Conservation (phyloP, 1,140 invertebrate genomes). For the Drosophila oshimai region DNA sequence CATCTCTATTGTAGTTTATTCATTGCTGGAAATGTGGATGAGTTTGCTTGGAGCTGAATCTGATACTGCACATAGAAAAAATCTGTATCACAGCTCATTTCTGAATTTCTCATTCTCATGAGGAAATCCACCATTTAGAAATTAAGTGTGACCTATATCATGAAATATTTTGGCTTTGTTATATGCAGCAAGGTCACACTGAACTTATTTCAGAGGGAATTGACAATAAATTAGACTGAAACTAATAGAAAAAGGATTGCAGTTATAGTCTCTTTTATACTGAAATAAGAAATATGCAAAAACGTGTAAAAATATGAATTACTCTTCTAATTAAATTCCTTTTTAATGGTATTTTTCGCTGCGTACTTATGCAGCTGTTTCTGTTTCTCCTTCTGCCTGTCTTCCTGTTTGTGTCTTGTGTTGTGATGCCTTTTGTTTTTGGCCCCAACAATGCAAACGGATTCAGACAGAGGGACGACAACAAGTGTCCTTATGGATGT, state of each 20-base stretch:
- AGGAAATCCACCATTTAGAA: neutral
- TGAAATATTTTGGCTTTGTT: neutral
- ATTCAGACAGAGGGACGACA: conserved; percentile 31
- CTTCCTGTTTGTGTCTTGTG: conserved; percentile 63
- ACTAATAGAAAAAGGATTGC: too few species aligned
- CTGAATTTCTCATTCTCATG: too few species aligned
- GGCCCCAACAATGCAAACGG: conserved; percentile 49
- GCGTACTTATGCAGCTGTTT: conserved; percentile 2
- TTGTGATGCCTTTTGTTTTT: conserved; percentile 72
- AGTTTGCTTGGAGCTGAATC: conserved; percentile 13
- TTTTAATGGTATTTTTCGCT: neutral
- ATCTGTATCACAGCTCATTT: too few species aligned
- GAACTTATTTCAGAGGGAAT: too few species aligned
- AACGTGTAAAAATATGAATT: neutral
- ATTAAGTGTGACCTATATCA: neutral
- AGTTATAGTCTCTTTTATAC: too few species aligned
- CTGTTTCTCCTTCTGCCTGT: conserved; percentile 35
- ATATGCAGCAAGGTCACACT: neutral
- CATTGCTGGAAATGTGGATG: conserved; percentile 4
- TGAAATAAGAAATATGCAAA: neutral
- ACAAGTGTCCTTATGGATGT: conserved; percentile 43
- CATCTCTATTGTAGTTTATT: conserved; percentile 23
- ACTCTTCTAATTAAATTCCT: neutral
- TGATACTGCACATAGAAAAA: conserved; percentile 7
- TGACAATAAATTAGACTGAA: too few species aligned